Evolutionary conservation across 2,797 vertebrate species (phyloP).

Genomic region (Sebastes nivosus): DNA sequence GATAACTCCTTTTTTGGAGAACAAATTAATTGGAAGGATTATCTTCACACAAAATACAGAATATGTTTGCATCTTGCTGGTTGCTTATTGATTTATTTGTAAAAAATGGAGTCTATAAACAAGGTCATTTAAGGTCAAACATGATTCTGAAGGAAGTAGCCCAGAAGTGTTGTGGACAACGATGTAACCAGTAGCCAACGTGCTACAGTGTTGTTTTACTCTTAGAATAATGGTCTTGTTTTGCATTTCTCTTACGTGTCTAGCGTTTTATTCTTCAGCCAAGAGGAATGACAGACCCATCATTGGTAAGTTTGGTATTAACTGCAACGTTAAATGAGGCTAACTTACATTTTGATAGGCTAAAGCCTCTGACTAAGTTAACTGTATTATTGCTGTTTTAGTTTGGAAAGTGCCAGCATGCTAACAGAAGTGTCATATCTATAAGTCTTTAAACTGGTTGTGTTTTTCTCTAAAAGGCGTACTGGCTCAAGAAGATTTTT

Average conservation of each 20-base stretch:
- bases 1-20: no score
- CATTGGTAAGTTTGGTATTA: conserved; percentile 66
- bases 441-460: background rate
- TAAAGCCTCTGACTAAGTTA: background rate
- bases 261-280: background rate
- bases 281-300: conserved; percentile 69
- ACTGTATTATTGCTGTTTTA: no score
- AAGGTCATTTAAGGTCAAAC: no score
- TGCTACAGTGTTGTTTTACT: no score
- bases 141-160: no score
- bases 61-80: no score
- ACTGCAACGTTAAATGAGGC: background rate
- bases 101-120: no score
- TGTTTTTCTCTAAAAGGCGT: conserved; percentile 77
- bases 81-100: no score
- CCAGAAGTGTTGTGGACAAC: no score
- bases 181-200: no score
- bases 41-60: no score
- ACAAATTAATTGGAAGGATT: no score
- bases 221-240: background rate
- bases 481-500: conserved; percentile 82
- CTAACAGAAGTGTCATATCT: background rate
- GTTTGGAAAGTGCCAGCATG: background rate
- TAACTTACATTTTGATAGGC: background rate
- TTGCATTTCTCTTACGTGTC: background rate